A percentile compares a stretch with the other conserved stretches of the same genome.
Conservation (phyloP, 2,113 vertebrate genomes). For the Nasalis larvatus region DNA sequence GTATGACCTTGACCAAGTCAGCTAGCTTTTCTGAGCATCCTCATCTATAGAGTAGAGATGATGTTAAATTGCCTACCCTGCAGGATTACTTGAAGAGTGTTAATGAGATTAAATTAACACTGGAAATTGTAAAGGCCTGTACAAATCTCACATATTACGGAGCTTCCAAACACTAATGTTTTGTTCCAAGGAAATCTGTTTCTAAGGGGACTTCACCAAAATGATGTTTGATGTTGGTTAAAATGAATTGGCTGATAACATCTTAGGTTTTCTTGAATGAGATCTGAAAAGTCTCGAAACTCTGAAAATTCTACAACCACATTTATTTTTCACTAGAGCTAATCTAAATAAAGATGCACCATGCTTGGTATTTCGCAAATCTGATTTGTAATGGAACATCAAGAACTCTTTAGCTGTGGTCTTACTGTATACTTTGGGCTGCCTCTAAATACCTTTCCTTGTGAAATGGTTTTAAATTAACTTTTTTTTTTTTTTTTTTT, state of each 20-base stretch:
- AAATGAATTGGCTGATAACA: not conserved
- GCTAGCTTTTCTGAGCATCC: not conserved
- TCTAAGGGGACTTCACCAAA: not conserved
- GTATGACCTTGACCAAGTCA: not conserved
- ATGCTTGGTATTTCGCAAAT: not conserved
- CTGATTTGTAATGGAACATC: not conserved
- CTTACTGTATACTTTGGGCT: not conserved
- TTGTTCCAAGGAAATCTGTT: not conserved
- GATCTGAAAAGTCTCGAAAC: not conserved
- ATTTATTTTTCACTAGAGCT: not conserved
- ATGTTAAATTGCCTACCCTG: not conserved
- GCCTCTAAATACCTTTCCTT: constrained; percentile 1
- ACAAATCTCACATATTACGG: not conserved
- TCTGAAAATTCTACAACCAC: not conserved
- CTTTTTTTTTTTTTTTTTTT: not conserved
- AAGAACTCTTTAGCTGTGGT: not conserved
- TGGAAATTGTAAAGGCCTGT: not conserved
- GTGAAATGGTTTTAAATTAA: constrained; percentile 39
- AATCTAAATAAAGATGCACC: not conserved
- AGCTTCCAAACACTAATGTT: not conserved
- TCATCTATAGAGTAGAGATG: not conserved
- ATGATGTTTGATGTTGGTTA: not conserved
- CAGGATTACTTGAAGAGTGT: not conserved
- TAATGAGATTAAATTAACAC: not conserved
- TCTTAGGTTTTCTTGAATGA: not conserved